phyloP scores from a whole-genome alignment of 2,888 invertebrate genomes.

The Ichneumon xanthorius region DNA sequence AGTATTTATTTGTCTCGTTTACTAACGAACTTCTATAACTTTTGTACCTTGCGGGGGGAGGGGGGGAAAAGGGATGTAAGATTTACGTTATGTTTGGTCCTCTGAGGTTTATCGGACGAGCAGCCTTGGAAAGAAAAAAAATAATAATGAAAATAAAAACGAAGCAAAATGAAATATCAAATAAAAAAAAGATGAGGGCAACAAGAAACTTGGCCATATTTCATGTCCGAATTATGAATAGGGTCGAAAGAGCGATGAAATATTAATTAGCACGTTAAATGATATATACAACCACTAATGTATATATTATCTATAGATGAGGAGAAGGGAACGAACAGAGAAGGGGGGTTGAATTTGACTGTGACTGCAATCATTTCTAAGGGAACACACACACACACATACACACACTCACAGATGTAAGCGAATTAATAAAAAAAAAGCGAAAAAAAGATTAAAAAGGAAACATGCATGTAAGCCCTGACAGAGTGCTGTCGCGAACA shows the following conservation, averaged over 20 bases:
- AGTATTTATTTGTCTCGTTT: constrained; percentile 76
- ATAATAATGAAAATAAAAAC: constrained; percentile 65
- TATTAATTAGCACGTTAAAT: constrained; percentile 68
- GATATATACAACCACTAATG: constrained; percentile 67
- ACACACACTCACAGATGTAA: constrained; percentile 26
- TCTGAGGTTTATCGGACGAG: constrained; percentile 82
- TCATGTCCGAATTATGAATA: constrained; percentile 67
- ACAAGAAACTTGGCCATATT: constrained; percentile 39
- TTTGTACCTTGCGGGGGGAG: constrained; percentile 62
- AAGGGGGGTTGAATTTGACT: constrained; percentile 78
- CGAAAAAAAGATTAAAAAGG: constrained; percentile 11
- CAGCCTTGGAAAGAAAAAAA: constrained; percentile 77
- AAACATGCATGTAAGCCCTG: constrained; percentile 20
- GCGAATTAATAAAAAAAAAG: constrained; percentile 25
- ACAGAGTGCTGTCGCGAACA: constrained; percentile 30
- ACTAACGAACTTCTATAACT: constrained; percentile 39
- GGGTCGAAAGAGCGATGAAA: constrained; percentile 58
- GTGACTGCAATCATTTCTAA: constrained; percentile 84
- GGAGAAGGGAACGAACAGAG: constrained; percentile 54
- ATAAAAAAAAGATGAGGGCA: constrained; percentile 22
- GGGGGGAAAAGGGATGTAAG: constrained; percentile 9
- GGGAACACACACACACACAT: constrained; percentile 61
- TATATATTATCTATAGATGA: constrained; percentile 73
- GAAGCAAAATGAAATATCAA: constrained; percentile 44
- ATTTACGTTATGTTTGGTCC: constrained; percentile 78